phyloP scores from a whole-genome alignment of 2,113 vertebrate species.

The Cryptotis parvus region DNA sequence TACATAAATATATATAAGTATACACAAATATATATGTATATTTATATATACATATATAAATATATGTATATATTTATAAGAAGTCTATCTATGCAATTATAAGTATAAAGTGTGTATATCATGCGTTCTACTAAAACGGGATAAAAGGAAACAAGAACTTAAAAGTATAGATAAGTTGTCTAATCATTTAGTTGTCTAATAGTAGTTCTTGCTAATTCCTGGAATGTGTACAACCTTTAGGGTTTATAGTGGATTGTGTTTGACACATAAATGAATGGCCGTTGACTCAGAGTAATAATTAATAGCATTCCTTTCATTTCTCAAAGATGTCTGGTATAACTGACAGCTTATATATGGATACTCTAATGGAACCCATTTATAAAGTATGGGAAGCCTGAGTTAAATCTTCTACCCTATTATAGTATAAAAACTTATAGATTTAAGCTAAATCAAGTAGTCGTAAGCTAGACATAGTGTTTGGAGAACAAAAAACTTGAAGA shows the following conservation, averaged over 20 bases:
- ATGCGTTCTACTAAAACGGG: not conserved
- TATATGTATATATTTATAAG: not conserved
- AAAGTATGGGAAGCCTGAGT: not conserved
- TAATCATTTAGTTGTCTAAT: no score
- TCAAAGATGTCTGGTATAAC: slow-evolving; percentile 29
- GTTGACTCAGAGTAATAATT: not conserved
- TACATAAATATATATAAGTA: no score
- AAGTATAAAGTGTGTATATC: not conserved
- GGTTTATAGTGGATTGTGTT: not conserved
- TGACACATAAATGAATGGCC: not conserved
- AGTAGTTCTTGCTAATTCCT: not conserved
- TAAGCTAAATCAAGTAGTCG: not conserved
- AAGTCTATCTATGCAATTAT: not conserved
- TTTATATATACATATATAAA: no score
- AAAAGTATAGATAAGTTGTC: not conserved
- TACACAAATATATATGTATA: not conserved
- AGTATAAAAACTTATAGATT: not conserved
- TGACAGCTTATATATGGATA: not conserved
- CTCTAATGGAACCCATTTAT: not conserved
- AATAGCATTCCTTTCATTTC: not conserved
- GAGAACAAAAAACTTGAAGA: not conserved
- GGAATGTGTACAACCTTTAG: not conserved
- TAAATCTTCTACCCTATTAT: not conserved
- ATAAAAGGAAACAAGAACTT: not conserved
- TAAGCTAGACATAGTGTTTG: not conserved